Evolutionary conservation across 1,140 invertebrate genomes (phyloP), one percentile per base, ranked within the genome.

Genomic region (Atta texana): DNA sequence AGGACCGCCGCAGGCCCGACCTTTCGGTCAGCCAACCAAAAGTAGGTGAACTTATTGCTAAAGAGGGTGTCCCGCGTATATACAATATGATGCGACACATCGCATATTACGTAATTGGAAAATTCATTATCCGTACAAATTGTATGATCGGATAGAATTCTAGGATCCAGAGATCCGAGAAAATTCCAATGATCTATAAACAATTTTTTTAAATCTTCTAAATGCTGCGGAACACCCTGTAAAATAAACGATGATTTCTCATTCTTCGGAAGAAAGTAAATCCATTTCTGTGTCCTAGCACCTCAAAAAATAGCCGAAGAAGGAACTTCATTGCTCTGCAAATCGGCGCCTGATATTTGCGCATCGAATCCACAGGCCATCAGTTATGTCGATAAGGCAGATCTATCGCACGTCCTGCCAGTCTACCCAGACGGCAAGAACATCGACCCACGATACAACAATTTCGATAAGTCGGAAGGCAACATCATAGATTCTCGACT

Each of bases 311-410:
- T 94, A n/a, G 92, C 93, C 0, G 94, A 95, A 84, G 95, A 95
- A 77, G 94, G 94, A 14, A 95, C 94, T 3, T 95, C 94, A 4
- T 89, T 95, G 16, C 90, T 95, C 24, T 95, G 94, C 75, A 95
- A 95, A 84, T 93, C 94, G 21, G 94, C 95, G 0, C 95, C 95
- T 6, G 95, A 95, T 77, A 95, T 95, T 71, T 95, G 94, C 69
- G 93, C 94, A 0, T 95, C 95, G 0, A 95, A 95, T 72, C 95
- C 95, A 3, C 94, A 95, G 77, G 93, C 92, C 3, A 95, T 95
- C 85, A 95, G 94, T 78, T 95, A 95, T 81, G 95, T 95, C 39
- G 94, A 95, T 91, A 95, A 95, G 64, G 92, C 94, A 68, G 95
- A 95, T 63, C 87, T 95, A 0, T 95, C 94, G 0, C 94, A 95